A percentile compares a stretch with the other conserved stretches of the same genome.
Evolutionary conservation across 2,888 invertebrate species (phyloP).

Genomic region (Rugalucina vietnamica): DNA sequence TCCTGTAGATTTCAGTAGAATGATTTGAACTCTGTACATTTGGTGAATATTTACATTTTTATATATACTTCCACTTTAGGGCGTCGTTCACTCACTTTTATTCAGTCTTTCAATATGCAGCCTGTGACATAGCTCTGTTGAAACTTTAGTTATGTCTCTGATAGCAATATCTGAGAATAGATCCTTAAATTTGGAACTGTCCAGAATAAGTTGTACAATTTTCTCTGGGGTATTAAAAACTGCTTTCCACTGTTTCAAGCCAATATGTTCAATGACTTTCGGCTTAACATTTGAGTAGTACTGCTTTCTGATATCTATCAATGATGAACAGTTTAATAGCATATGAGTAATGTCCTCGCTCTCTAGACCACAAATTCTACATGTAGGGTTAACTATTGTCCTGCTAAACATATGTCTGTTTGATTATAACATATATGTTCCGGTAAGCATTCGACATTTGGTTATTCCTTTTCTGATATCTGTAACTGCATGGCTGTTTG

Average conservation of each 20-base stretch:
- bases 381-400: neutral
- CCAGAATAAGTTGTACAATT: neutral
- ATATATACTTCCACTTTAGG: too few relatives aligned
- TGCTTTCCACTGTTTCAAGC: neutral
- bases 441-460: slow-evolving; percentile 23
- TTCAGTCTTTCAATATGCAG: neutral
- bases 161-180: neutral
- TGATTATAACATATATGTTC: slow-evolving; percentile 1
- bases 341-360: neutral
- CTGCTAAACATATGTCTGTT: neutral
- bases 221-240: neutral
- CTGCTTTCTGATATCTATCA: neutral
- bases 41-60: too few relatives aligned
- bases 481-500: neutral
- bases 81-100: too few relatives aligned
- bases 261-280: neutral
- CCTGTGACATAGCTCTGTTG: neutral
- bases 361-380: neutral
- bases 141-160: neutral
- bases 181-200: neutral
- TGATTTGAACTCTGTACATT: too few relatives aligned
- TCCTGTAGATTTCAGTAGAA: too few relatives aligned
- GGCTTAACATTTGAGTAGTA: neutral
- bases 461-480: slow-evolving; percentile 10
- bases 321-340: neutral